Base-by-base conservation (phyloP, 2,888 invertebrate genomes). In the Melangyna quadrimaculata region DNA sequence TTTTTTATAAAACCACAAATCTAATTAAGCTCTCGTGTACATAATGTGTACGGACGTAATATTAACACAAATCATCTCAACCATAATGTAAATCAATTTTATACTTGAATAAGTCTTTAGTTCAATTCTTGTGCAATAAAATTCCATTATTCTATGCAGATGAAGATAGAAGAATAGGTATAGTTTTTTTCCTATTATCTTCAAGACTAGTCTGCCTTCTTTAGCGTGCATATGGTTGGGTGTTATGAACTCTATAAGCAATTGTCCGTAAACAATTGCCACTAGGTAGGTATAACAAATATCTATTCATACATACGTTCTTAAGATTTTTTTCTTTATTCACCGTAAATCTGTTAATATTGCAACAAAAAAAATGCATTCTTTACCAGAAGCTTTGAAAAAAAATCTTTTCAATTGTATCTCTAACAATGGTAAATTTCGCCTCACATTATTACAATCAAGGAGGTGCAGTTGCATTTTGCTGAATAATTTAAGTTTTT, bases 121-220 rank as follows among this genome's bases (percentile, higher is more conserved):
- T 70, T 57, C 45, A 53, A 57, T 70, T 74, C 74, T 80, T 75
- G 70, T 80, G 80, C 65, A 75, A 75, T 75, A 59, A 57, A 55
- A 70, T 63, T 79, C 67, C 73, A 73, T 79, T 79, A 73, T 80
- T 75, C 63, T 74, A 80, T 80, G 79, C 70, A 75, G 63, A 80
- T 80, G 57, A 10, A 61, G 59, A 71, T 61, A 24, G 57, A 10
- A 61, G 59, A 71, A 40, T 14, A 24, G n/a, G 55, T 55, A 43
- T 43, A 35, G 40, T 7, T n/a, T 32, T 35, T 24, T 51, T 12
- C 9, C 17, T 27, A 17, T 17, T 43, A 14, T n/a, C n/a, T 24
- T 27, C 5, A 53, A 4, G 53, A 29, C 8, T 53, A 53, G 24
- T 1, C 24, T 74, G 40, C 22, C 57, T 57, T 32, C 37, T 51